Conservation (phyloP, 2,888 invertebrate species). For the Lithosia quadra region DNA sequence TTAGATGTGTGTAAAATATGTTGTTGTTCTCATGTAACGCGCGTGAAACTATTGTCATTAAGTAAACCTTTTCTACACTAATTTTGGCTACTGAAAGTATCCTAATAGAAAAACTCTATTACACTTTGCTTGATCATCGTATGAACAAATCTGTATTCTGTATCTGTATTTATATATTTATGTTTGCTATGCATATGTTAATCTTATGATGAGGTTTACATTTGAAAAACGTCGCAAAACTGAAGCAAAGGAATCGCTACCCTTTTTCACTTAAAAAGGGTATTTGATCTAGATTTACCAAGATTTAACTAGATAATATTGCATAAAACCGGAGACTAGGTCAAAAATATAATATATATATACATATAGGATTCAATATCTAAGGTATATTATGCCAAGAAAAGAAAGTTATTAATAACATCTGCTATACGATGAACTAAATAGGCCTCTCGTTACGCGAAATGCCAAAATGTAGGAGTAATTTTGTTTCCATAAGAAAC, state of each 20-base stretch:
- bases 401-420: constrained; percentile 4
- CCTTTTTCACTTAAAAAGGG: no score
- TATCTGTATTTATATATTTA: no score
- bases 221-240: no score
- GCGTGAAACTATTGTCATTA: background rate
- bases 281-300: no score
- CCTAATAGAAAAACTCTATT: no score
- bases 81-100: background rate
- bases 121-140: no score
- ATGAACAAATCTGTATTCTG: no score
- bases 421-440: constrained; percentile 6
- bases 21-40: background rate
- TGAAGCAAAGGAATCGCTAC: no score
- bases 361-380: background rate
- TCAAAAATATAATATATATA: background rate
- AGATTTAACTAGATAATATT: no score
- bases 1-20: no score
- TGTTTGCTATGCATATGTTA: no score
- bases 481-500: constrained; percentile 16
- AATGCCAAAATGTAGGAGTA: constrained; percentile 7
- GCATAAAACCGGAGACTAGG: background rate
- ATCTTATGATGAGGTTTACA: no score
- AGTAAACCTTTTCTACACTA: background rate
- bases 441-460: constrained; percentile 3
- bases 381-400: background rate